Evolutionary conservation across 2,888 invertebrate genomes (phyloP).

Genomic region (Glyphotaelius pellucidus): DNA sequence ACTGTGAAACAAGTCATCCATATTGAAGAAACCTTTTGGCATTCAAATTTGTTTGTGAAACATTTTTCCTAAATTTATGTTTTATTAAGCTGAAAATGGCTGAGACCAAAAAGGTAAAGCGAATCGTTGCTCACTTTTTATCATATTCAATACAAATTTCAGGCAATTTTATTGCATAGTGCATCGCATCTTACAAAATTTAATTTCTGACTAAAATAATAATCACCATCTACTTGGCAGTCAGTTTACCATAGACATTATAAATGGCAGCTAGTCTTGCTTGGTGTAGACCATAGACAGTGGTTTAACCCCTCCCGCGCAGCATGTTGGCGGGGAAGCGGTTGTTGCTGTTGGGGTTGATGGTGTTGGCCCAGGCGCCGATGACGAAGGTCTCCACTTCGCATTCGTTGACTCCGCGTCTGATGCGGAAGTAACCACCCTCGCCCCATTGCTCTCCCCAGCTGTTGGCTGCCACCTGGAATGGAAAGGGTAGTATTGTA

Average conservation of each 20-base stretch:
- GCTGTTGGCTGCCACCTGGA: conserved; percentile 93
- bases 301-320: not conserved
- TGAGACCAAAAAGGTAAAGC: too few relatives aligned
- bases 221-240: not conserved
- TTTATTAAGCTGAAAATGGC: too few relatives aligned
- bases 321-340: conserved; percentile 36
- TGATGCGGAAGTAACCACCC: conserved; percentile 91
- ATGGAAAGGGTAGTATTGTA: conserved; percentile 63
- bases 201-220: not conserved
- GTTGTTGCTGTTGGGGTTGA: conserved; percentile 65
- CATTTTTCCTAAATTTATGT: too few relatives aligned
- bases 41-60: too few relatives aligned
- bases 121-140: not conserved
- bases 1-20: too few relatives aligned
- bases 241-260: conserved; percentile 5
- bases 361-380: conserved; percentile 84
- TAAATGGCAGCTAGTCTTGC: conserved; percentile 30
- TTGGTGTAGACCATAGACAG: conserved; percentile 7
- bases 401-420: conserved; percentile 90
- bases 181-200: not conserved
- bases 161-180: not conserved
- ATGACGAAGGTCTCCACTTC: conserved; percentile 94
- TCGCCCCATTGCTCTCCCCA: conserved; percentile 97
- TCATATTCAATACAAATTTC: too few relatives aligned
- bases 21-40: too few relatives aligned